Conservation (phyloP, 1,140 invertebrate genomes). For the Adoxophyes honmai region DNA sequence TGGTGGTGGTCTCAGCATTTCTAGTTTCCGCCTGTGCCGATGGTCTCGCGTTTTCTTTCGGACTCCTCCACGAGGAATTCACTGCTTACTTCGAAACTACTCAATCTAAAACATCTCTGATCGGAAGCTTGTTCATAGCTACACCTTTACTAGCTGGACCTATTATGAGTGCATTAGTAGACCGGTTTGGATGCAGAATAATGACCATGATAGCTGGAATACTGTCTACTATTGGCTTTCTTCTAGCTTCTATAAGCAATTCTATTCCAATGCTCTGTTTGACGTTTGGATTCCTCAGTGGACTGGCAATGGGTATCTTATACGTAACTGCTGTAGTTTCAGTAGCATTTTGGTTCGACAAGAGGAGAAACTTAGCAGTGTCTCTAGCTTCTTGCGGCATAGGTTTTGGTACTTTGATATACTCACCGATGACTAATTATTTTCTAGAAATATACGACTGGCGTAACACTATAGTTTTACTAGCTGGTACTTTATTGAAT, state of each 20-base stretch:
- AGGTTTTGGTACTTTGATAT: conserved; percentile 90
- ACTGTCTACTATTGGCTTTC: conserved; percentile 87
- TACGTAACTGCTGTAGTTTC: conserved; percentile 94
- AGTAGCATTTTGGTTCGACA: conserved; percentile 98
- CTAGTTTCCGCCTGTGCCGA: conserved; percentile 94
- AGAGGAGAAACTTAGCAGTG: conserved; percentile 92
- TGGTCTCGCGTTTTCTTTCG: conserved; percentile 95
- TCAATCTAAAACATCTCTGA: conserved; percentile 90
- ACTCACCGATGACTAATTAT: conserved; percentile 87
- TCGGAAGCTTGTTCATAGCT: conserved; percentile 92
- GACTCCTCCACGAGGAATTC: conserved; percentile 91
- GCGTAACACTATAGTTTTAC: conserved; percentile 89
- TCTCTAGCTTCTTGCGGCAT: conserved; percentile 94
- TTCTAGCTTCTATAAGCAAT: conserved; percentile 85
- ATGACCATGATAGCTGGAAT: conserved; percentile 90
- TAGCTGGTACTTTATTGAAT: conserved; percentile 92
- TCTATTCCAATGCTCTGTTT: conserved; percentile 87
- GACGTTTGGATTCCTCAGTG: conserved; percentile 91
- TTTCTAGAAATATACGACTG: conserved; percentile 88
- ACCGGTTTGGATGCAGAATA: conserved; percentile 90
- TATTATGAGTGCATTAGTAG: conserved; percentile 90
- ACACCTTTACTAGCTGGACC: conserved; percentile 93
- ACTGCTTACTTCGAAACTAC: conserved; percentile 87
- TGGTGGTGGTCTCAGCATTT: conserved; percentile 90
- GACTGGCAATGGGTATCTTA: conserved; percentile 89